Evolutionary conservation across 2,113 vertebrate genomes (phyloP), one percentile per base, ranked within the genome.

Genomic region (Upupa epops): DNA sequence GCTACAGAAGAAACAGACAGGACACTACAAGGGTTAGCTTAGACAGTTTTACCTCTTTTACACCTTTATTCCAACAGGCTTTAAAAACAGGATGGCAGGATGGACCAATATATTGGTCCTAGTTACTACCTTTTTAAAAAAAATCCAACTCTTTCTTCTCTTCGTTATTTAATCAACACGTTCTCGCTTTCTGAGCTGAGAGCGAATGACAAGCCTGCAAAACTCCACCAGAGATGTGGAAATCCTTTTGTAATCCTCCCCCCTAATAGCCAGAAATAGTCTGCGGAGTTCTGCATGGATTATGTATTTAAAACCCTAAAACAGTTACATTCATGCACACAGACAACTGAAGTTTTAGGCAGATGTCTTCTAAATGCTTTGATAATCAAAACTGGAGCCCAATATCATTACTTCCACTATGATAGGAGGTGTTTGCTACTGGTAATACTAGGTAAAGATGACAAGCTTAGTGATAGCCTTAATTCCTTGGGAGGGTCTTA

Each of bases 401-500:
- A 37, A 26, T 14, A 32, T 21, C 48, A 1, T 51, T 3, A 10
- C 55, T 70, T 56, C 32, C 26, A 11, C 34, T 40, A 26, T 8
- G 12, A 14, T 6, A 34, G 0, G 0, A 42, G 0, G 2, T 32
- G 18, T 7, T 73, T 74, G 19, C 63, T 82, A 8, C 32, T 21
- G 55, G 19, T 36, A 34, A 8, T 55, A 52, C 66, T 59, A 12
- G 36, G 58, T 6, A 28, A 58, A 87, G 32, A 45, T 14, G 34
- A 34, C 6, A 19, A 8, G 6, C 20, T 63, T n/a, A 36, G 10
- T 21, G 64, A 69, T 1, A 76, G 54, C 29, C 19, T 31, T 22
- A 37, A 70, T 18, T 91, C 64, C n/a, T 25, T 21, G 31, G 48
- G 40, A 75, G 2, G 0, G 8, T 59, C 24, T 6, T 68, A 8